Evolutionary conservation across 2,888 invertebrate genomes (phyloP), one percentile per base, ranked within the genome.

Genomic region (Drosophila cyrtoloma): DNA sequence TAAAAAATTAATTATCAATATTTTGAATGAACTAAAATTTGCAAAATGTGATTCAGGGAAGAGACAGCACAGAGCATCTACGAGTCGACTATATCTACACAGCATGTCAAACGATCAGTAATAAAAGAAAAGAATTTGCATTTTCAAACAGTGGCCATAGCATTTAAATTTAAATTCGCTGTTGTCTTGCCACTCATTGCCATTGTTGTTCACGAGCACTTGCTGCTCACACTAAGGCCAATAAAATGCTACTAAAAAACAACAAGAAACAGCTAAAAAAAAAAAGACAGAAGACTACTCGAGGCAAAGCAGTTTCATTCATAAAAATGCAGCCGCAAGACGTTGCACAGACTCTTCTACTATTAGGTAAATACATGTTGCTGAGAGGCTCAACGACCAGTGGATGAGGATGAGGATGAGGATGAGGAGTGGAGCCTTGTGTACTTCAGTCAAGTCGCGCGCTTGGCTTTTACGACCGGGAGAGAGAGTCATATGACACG

Each of bases 161-260:
- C 44, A 35, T 59, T 42, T 37, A 61, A 66, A 30, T 59, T 39
- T 42, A 61, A 63, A 71, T 51, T 75, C 55, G 55, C 58, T 47
- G 39, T 33, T 42, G 57, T 51, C 32, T 37, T 32, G 51, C 33
- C 42, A 6, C 19, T 51, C 35, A 50, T 44, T 58, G 12, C 37
- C 35, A 26, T 33, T 66, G 65, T 71, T 71, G 71, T 22, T 16
- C 16, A 28, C 47, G 42, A 63, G 65, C 61, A 62, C 44, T 63
- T 66, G 60, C 37, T 52, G 56, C 75, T 56, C 68, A 58, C 77
- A 82, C 82, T 80, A 71, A 57, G 67, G 70, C 64, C 75, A 83
- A 84, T 85, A 89, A 90, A 81, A 81, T 60, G 55, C 42, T 61
- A 74, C 79, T 86, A 66, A 91, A 84, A 86, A 71, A 55, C 22